Evolutionary conservation across 2,797 vertebrate genomes (phyloP), one percentile per base, ranked within the genome.

Genomic region (Liparis tanakae): DNA sequence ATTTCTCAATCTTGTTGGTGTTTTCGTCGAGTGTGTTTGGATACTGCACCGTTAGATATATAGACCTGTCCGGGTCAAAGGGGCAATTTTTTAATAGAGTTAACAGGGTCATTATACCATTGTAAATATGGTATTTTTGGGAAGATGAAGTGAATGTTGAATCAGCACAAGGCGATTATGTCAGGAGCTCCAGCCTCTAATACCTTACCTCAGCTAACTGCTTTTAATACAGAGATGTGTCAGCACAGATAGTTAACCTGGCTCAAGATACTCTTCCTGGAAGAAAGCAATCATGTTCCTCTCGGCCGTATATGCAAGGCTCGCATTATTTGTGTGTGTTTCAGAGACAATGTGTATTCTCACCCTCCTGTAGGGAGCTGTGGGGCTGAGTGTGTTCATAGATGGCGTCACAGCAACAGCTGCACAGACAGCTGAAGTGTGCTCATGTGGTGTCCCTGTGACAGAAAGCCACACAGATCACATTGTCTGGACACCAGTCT

Each of bases 371-470:
- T 83, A 71, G 59, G 75, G 59, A 74, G 78, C 67, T 68, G 48
- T 51, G 43, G 75, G 72, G 37, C 51, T 15, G 71, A 62, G 65
- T 72, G 69, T n/a, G 59, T 82, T 76, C 48, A 77, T 89, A 87
- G 89, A 90, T 90, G 83, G 79, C 50, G 58, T 86, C 81, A 85
- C n/a, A 0, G 65, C 50, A 83, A 70, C 91, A 92, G 90, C 89
- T 92, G 91, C 79, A 79, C 78, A 71, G 82, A 86, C 91, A 91
- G 91, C 90, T 91, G 90, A 91, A 88, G 70, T 81, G 75, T 74
- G 72, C 75, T 70, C 77, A 70, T 87, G 85, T 85, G 80, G 72
- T 54, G 74, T 72, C 76, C 76, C 67, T 86, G 60, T 88, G 75
- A 83, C 73, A 74, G 59, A 67, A 13, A 68, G 59, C 64, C 14